These are phyloP conservation scores for Leucophenga maculata DNA, from an alignment of 2,888 invertebrate species.

Conservation along the genomic window DNA sequence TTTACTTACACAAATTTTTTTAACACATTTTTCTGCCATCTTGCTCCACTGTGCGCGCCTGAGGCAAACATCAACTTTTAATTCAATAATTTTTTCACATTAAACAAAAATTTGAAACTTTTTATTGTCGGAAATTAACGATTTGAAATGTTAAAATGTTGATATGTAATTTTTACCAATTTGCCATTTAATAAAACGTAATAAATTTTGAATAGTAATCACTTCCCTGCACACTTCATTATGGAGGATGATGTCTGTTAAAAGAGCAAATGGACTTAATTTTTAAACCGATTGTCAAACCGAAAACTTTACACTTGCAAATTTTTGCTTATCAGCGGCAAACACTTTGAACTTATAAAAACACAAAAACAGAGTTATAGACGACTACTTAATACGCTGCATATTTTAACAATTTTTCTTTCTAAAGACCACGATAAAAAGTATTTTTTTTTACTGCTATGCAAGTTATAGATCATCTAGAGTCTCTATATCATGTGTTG, in stretches of 20 bases:
- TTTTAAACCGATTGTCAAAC: background rate
- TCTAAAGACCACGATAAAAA: too few relatives aligned
- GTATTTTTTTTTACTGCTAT: too few relatives aligned
- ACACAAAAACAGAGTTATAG: background rate
- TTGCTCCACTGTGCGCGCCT: conserved; percentile 1
- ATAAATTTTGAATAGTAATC: background rate
- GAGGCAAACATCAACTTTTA: conserved; percentile 19
- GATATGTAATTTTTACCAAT: conserved; percentile 48
- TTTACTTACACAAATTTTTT: too few relatives aligned
- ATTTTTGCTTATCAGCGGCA: conserved; percentile 7
- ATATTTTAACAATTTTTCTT: too few relatives aligned
- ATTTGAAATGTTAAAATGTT: conserved; percentile 48
- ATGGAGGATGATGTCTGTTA: background rate
- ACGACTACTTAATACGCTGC: too few relatives aligned
- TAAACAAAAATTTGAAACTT: background rate
- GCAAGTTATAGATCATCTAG: too few relatives aligned
- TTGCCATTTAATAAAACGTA: conserved; percentile 35
- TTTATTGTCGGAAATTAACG: conserved; percentile 54
- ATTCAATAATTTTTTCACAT: conserved; percentile 34
- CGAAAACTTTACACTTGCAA: background rate
- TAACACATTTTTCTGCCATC: background rate
- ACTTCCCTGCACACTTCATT: too few relatives aligned
- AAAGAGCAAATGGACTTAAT: conserved; percentile 6
- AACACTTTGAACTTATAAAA: conserved; percentile 1
- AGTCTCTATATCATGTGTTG: too few relatives aligned